These are phyloP conservation scores for Drosophila sp. DNA, from an alignment of 1,140 invertebrate species.

Conservation along the genomic window DNA sequence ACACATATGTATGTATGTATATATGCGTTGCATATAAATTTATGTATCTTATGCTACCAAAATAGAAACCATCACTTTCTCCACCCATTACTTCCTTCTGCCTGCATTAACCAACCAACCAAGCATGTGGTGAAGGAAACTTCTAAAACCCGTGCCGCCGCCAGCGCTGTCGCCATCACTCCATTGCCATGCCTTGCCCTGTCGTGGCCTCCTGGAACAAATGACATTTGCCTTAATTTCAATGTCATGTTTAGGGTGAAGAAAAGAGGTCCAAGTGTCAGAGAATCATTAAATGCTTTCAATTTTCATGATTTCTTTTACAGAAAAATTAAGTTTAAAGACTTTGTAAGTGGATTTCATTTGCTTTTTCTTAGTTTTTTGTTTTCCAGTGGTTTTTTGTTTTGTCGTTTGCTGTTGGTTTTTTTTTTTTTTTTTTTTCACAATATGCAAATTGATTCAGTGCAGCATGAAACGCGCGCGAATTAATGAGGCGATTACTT, in stretches of 20 bases:
- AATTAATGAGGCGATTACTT: slow-evolving; percentile 81
- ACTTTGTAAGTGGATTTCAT: slow-evolving; percentile 76
- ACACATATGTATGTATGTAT: background rate
- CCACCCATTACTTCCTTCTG: background rate
- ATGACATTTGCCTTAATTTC: slow-evolving; percentile 73
- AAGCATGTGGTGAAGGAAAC: slow-evolving; percentile 2
- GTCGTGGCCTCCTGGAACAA: background rate
- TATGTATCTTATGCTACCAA: background rate
- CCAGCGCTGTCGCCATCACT: background rate
- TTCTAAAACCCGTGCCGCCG: slow-evolving; percentile 1
- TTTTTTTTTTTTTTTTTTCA: slow-evolving; percentile 34
- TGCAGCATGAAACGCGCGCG: slow-evolving; percentile 76
- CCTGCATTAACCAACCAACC: background rate
- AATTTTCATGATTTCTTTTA: slow-evolving; percentile 64
- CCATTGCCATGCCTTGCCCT: background rate
- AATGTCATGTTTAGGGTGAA: slow-evolving; percentile 57
- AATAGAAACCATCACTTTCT: background rate
- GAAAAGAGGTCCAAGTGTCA: slow-evolving; percentile 20
- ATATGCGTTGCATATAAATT: background rate
- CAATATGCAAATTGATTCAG: slow-evolving; percentile 80
- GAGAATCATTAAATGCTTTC: slow-evolving; percentile 73
- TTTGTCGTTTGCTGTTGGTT: slow-evolving; percentile 9
- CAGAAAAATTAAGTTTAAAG: slow-evolving; percentile 76
- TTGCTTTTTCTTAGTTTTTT: slow-evolving; percentile 31
- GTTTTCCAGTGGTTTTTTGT: slow-evolving; percentile 17